These are phyloP conservation scores for Odocoileus virginianus DNA, from an alignment of 2,113 vertebrate species.

Conservation along the genomic window DNA sequence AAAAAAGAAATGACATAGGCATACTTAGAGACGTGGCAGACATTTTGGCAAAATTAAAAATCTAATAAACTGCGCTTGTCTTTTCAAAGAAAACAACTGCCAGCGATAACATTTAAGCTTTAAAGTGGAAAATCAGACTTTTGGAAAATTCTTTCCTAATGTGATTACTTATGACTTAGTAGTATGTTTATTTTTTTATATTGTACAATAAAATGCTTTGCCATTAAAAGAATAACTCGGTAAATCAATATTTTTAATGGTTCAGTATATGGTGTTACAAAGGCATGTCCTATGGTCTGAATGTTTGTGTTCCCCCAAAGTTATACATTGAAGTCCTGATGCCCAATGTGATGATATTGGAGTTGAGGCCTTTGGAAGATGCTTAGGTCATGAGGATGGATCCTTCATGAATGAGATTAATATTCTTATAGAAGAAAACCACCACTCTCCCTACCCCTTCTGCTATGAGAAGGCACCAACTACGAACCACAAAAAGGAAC, in stretches of 20 bases:
- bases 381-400: neutral
- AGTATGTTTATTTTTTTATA: neutral
- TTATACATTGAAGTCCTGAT: neutral
- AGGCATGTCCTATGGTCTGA: neutral
- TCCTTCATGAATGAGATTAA: neutral
- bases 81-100: neutral
- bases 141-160: neutral
- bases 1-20: neutral
- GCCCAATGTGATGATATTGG: neutral
- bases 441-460: neutral
- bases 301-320: neutral
- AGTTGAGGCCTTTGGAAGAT: neutral
- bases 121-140: neutral
- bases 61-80: neutral
- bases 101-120: neutral
- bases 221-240: neutral
- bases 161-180: neutral
- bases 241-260: neutral
- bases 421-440: neutral
- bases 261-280: neutral
- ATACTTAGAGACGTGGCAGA: neutral
- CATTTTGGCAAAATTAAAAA: neutral
- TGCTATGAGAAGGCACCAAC: no score
- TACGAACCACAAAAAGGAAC: neutral
- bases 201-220: neutral